These are phyloP conservation scores for Pomacea maculata DNA, from an alignment of 1,140 invertebrate genomes.

Conservation along the genomic window DNA sequence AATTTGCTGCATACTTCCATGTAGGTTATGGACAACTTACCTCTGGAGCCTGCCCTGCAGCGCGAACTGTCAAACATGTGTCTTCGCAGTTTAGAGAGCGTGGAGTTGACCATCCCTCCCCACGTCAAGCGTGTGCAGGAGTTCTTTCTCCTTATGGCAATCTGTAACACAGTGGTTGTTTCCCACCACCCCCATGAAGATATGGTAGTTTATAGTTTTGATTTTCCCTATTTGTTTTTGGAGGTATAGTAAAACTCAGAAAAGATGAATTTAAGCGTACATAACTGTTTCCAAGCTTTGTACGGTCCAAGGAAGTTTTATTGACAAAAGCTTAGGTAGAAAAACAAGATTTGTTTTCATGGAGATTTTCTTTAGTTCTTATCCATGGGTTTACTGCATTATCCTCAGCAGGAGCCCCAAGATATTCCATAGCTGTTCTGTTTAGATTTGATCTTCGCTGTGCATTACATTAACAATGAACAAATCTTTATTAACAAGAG, in stretches of 20 bases:
- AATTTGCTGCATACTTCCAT: neutral
- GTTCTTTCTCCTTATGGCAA: constrained; percentile 89
- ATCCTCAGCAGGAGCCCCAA: no score
- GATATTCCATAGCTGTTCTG: no score
- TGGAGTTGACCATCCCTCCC: constrained; percentile 43
- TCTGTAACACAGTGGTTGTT: constrained; percentile 97
- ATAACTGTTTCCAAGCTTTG: no score
- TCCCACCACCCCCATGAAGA: constrained; percentile 84
- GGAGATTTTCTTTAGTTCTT: no score
- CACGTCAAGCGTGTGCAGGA: constrained; percentile 77
- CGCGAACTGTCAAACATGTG: constrained; percentile 55
- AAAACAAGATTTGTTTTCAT: no score
- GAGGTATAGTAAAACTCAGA: neutral
- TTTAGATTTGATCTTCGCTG: no score
- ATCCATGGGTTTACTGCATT: no score
- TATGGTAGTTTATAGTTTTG: constrained; percentile 65
- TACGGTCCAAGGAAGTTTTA: no score
- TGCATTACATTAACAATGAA: no score
- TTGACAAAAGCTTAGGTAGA: no score
- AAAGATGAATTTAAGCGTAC: neutral
- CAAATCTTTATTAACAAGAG: no score
- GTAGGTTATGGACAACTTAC: constrained; percentile 52
- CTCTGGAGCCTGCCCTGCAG: constrained; percentile 51
- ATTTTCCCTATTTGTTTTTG: neutral
- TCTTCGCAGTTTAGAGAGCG: constrained; percentile 48